phyloP scores from a whole-genome alignment of 2,113 vertebrate species.

The Empidonax alnorum region DNA sequence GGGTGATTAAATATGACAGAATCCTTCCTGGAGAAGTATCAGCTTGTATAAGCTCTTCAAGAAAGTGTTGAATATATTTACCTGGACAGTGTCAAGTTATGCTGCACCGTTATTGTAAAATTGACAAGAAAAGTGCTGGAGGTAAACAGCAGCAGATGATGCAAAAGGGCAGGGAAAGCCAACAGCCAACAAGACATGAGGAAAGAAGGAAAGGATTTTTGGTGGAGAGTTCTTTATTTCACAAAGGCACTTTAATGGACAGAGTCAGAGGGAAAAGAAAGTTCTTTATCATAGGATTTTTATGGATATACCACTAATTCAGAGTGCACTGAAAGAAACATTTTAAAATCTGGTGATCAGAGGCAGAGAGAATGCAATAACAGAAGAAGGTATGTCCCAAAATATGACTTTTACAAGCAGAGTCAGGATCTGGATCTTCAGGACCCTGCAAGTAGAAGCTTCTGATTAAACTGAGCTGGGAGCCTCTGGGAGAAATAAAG shows the following conservation, averaged over 20 bases:
- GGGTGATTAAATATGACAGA: slow-evolving; percentile 1
- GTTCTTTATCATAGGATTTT: not conserved
- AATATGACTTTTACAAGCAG: not conserved
- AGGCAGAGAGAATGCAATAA: not conserved
- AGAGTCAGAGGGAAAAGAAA: not conserved
- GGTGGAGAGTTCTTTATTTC: not conserved
- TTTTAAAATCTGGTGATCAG: not conserved
- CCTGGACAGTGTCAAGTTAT: not conserved
- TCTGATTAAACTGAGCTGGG: slow-evolving; percentile 16
- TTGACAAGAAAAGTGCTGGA: not conserved
- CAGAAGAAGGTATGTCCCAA: not conserved
- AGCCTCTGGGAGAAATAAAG: slow-evolving; percentile 20
- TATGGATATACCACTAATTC: not conserved
- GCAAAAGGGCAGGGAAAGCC: not conserved
- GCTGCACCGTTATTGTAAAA: not conserved
- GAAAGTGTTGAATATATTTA: not conserved
- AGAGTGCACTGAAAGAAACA: not conserved
- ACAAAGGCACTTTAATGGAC: not conserved
- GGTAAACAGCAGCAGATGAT: slow-evolving; percentile 2
- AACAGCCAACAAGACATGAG: not conserved
- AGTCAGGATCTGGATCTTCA: not conserved
- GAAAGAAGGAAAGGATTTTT: not conserved
- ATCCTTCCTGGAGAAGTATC: not conserved
- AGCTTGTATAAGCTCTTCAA: not conserved
- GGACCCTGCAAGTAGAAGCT: not conserved